Percentiles rank a stretch among this genome's conserved stretches.
phyloP scores from a whole-genome alignment of 2,113 vertebrate genomes.

The Turnix velox region DNA sequence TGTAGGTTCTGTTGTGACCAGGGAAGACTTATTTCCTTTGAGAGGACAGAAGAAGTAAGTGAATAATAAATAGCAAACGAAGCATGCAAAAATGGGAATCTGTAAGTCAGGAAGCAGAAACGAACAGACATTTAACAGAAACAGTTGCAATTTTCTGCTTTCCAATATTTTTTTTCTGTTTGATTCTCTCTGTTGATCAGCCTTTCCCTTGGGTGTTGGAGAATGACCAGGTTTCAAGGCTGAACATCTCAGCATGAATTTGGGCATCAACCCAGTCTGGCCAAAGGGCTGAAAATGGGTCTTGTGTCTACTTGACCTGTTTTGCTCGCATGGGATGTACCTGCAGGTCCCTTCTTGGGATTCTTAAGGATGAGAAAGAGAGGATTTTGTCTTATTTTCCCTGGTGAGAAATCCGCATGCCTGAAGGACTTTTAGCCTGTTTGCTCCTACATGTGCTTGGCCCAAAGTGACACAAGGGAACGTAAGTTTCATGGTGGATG shows the following conservation, averaged over 20 bases:
- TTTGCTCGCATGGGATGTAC: neutral
- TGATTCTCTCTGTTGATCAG: neutral
- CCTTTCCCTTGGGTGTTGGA: neutral
- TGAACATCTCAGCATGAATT: neutral
- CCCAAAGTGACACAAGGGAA: fast-evolving
- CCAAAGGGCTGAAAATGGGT: neutral
- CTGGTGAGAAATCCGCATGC: neutral
- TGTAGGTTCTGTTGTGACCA: neutral
- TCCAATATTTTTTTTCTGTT: neutral
- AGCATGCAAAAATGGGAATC: neutral
- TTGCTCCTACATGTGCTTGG: neutral
- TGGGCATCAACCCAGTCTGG: neutral
- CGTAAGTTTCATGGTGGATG: neutral
- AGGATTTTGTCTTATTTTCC: neutral
- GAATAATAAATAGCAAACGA: neutral
- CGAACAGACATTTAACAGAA: neutral
- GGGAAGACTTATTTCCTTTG: neutral
- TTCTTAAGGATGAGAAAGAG: neutral
- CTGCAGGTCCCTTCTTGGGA: neutral
- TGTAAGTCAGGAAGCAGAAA: neutral
- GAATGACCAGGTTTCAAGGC: neutral
- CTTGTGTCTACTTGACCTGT: neutral
- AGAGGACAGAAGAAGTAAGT: neutral
- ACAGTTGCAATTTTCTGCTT: neutral
- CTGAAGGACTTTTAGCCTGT: fast-evolving